phyloP scores from a whole-genome alignment of 2,797 vertebrate species.

The Molossus alvarezi region DNA sequence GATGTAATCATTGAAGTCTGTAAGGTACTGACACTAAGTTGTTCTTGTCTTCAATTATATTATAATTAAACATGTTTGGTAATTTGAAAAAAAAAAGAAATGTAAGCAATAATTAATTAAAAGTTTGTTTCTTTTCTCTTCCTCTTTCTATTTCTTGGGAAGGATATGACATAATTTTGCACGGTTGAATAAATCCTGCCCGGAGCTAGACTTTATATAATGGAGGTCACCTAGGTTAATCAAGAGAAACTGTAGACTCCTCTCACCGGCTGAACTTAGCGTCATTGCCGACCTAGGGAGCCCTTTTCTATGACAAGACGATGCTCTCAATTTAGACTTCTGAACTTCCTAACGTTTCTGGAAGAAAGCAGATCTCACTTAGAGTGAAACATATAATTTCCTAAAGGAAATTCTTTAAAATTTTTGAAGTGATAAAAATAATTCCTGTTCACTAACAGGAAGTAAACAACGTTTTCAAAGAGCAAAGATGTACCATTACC shows the following conservation, averaged over 20 bases:
- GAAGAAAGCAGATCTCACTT: background rate
- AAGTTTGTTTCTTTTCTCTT: background rate
- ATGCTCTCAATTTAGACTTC: background rate
- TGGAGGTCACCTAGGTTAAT: background rate
- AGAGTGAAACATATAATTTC: background rate
- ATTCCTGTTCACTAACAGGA: conserved; percentile 25
- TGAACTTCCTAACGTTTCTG: background rate
- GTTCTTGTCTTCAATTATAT: conserved; percentile 4
- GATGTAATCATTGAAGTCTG: background rate
- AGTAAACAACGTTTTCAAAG: background rate
- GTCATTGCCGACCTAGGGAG: background rate
- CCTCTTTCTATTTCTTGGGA: background rate
- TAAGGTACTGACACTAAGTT: background rate
- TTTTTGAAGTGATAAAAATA: background rate
- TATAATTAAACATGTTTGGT: background rate
- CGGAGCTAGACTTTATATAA: background rate
- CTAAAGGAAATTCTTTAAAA: background rate
- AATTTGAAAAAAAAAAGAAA: conserved; percentile 51
- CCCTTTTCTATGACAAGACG: background rate
- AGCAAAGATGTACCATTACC: background rate
- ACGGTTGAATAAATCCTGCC: background rate
- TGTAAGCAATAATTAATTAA: background rate
- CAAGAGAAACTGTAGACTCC: background rate
- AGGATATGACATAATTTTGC: background rate
- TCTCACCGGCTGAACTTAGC: background rate